A percentile compares a stretch with the other conserved stretches of the same genome.
Evolutionary conservation across 2,888 invertebrate genomes (phyloP).

Genomic region (Oeneis ivallda): DNA sequence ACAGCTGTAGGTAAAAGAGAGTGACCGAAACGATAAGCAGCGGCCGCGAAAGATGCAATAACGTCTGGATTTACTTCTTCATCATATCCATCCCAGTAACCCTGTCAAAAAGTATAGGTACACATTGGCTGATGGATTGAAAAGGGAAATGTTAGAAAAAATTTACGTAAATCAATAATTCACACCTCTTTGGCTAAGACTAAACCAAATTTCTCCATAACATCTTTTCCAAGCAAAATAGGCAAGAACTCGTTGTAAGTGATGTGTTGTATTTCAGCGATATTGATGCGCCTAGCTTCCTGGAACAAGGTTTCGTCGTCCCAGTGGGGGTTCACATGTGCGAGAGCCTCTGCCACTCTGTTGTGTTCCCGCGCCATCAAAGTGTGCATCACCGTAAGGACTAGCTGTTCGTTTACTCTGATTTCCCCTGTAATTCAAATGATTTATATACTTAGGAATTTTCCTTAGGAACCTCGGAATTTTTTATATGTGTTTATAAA

Average conservation of each 20-base stretch:
- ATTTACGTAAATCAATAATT: background rate
- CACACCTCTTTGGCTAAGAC: slow-evolving; percentile 88
- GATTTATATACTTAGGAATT: background rate
- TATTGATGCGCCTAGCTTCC: slow-evolving; percentile 91
- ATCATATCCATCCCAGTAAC: slow-evolving; percentile 93
- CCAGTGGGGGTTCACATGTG: slow-evolving; percentile 94
- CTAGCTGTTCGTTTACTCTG: slow-evolving; percentile 94
- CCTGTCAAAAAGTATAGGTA: slow-evolving; percentile 65
- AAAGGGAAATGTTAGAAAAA: background rate
- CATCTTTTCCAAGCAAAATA: slow-evolving; percentile 92
- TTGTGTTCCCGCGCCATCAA: slow-evolving; percentile 96
- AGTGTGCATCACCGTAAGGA: slow-evolving; percentile 95
- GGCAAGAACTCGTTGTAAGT: slow-evolving; percentile 95
- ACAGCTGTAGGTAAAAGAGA: slow-evolving; percentile 94
- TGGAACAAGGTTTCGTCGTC: slow-evolving; percentile 96
- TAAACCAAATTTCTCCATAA: slow-evolving; percentile 94
- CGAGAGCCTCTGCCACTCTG: slow-evolving; percentile 87
- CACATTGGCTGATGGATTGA: background rate
- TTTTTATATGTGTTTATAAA: too few species aligned
- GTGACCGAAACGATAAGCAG: slow-evolving; percentile 96
- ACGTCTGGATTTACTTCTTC: slow-evolving; percentile 92
- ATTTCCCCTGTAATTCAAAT: slow-evolving; percentile 86
- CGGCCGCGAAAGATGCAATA: slow-evolving; percentile 94
- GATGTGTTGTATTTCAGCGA: slow-evolving; percentile 93
- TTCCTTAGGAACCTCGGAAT: too few species aligned